phyloP scores from a whole-genome alignment of 2,797 vertebrate genomes.

The Oophaga sylvatica region DNA sequence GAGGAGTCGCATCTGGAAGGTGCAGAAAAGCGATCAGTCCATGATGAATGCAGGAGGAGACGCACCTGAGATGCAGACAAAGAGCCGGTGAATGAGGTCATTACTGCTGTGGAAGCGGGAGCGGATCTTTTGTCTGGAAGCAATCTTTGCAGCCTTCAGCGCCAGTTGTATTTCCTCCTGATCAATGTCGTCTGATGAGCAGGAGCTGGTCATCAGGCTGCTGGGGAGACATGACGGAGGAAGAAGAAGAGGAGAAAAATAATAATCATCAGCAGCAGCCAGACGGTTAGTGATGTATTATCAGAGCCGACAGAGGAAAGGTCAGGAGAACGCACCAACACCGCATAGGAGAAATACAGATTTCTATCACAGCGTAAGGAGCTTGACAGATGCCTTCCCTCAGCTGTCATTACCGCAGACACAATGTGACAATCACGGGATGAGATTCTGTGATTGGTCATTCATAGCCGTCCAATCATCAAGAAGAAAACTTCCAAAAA shows the following conservation, averaged over 20 bases:
- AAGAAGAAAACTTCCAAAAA: not conserved
- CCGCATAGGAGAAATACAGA: slow-evolving; percentile 2
- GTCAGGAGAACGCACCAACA: not conserved
- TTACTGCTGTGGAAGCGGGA: slow-evolving; percentile 94
- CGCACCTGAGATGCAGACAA: slow-evolving; percentile 97
- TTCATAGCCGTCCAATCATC: slow-evolving; percentile 16
- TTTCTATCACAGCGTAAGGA: slow-evolving; percentile 12
- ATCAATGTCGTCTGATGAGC: slow-evolving; percentile 81
- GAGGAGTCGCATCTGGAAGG: not conserved
- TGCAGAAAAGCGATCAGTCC: not conserved
- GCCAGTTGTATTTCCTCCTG: slow-evolving; percentile 83
- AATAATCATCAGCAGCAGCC: slow-evolving; percentile 15
- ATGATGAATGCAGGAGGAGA: not conserved
- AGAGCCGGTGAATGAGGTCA: slow-evolving; percentile 96
- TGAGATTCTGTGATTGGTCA: slow-evolving; percentile 8
- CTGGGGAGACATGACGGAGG: slow-evolving; percentile 65
- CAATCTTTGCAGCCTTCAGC: slow-evolving; percentile 81
- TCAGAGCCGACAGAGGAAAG: slow-evolving; percentile 28
- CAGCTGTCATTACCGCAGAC: slow-evolving; percentile 31
- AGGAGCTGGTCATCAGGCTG: slow-evolving; percentile 80
- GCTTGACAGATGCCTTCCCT: slow-evolving; percentile 22
- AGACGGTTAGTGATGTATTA: slow-evolving; percentile 18
- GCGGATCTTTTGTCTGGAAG: slow-evolving; percentile 89
- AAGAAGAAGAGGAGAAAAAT: not conserved
- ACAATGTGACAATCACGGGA: slow-evolving; percentile 22